Evolutionary conservation across 2,113 vertebrate genomes (phyloP).

Genomic region (Pachyramphus minor): DNA sequence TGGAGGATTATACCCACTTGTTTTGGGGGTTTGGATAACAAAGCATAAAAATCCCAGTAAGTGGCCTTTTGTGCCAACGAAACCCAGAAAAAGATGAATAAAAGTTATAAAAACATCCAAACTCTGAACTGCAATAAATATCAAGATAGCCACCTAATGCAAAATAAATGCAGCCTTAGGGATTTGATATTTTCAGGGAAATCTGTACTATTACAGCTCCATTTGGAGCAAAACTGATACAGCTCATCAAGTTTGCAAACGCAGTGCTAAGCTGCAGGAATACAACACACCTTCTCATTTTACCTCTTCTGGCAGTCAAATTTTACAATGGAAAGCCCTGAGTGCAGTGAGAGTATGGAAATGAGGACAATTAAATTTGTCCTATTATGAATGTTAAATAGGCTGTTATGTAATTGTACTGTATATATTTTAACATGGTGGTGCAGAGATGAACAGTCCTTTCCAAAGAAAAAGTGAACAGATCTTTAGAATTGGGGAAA

Average conservation of each 20-base stretch:
- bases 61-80: not conserved
- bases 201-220: not conserved
- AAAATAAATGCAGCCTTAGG: not conserved
- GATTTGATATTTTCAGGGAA: not conserved
- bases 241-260: not conserved
- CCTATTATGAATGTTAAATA: not conserved
- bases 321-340: not conserved
- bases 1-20: not conserved
- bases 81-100: not conserved
- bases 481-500: not conserved
- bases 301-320: conserved; percentile 19
- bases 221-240: not conserved
- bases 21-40: not conserved
- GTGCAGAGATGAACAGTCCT: not conserved
- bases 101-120: not conserved
- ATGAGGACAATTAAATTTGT: not conserved
- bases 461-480: not conserved
- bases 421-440: not conserved
- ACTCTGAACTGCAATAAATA: not conserved
- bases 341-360: not conserved
- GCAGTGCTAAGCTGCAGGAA: not conserved
- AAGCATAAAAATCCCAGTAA: not conserved
- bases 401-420: not conserved
- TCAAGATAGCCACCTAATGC: not conserved
- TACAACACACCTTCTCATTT: not conserved